These are phyloP conservation scores for Trochalopteron elliotii DNA, from an alignment of 2,113 vertebrate genomes.

Conservation along the genomic window DNA sequence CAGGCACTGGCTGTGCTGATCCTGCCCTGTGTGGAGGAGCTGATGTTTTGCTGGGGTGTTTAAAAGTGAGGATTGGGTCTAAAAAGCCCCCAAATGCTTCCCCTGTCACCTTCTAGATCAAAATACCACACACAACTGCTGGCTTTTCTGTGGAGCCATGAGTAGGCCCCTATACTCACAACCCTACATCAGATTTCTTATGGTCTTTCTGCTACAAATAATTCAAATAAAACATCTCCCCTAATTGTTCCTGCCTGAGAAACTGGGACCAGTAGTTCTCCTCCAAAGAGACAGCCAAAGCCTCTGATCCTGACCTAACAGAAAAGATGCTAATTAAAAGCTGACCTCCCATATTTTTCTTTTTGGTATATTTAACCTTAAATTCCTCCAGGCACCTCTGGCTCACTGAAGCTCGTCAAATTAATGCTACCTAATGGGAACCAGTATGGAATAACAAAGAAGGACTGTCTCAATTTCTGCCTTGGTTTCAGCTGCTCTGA, in stretches of 20 bases:
- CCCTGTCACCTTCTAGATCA: background rate
- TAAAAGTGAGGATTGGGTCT: background rate
- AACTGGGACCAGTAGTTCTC: background rate
- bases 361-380: constrained; percentile 66
- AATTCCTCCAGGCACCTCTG: constrained; percentile 58
- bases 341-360: constrained; percentile 44
- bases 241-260: background rate
- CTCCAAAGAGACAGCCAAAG: background rate
- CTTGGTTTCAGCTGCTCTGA: background rate
- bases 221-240: background rate
- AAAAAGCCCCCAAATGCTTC: background rate
- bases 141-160: background rate
- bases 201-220: background rate
- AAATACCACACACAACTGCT: background rate
- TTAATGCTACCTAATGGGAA: constrained; percentile 32
- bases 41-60: background rate
- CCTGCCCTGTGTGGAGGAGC: background rate
- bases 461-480: background rate
- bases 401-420: constrained; percentile 47
- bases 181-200: background rate
- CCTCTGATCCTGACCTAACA: constrained; percentile 25
- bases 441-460: constrained; percentile 17
- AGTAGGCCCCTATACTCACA: background rate
- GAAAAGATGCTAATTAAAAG: constrained; percentile 36
- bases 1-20: background rate